phyloP scores from a whole-genome alignment of 2,888 invertebrate species.

The Heliconius hortense region DNA sequence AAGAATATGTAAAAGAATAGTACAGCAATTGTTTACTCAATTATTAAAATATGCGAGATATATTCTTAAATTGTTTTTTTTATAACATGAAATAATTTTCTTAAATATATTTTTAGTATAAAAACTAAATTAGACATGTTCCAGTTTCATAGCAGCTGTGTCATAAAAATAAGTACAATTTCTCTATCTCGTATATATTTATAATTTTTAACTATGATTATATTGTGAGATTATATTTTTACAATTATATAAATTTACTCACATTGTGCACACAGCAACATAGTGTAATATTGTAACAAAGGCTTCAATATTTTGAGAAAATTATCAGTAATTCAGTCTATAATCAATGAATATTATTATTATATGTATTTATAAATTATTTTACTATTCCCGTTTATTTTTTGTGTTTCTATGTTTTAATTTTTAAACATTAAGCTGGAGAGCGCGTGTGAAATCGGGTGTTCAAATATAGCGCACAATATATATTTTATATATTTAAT shows the following conservation, averaged over 20 bases:
- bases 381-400: conserved; percentile 5
- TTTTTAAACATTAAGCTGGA: background rate
- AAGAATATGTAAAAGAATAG: no score
- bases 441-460: background rate
- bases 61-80: background rate
- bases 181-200: conserved; percentile 42
- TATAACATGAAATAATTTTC: background rate
- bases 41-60: background rate
- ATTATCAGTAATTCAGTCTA: conserved; percentile 76
- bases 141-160: background rate
- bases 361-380: conserved; percentile 18
- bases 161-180: conserved; percentile 23
- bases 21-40: background rate
- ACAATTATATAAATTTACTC: conserved; percentile 34
- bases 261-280: background rate
- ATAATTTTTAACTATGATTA: conserved; percentile 40
- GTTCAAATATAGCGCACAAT: conserved; percentile 31
- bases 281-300: conserved; percentile 31
- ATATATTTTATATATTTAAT: conserved; percentile 26
- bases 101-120: no score
- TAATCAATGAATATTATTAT: conserved; percentile 53
- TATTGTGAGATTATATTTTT: conserved; percentile 32
- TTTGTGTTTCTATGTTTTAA: conserved; percentile 9
- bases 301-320: conserved; percentile 50
- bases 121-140: no score